Percentiles rank a stretch among this genome's conserved stretches.
Evolutionary conservation across 2,888 invertebrate genomes (phyloP).

Genomic region (Lysandra coridon): DNA sequence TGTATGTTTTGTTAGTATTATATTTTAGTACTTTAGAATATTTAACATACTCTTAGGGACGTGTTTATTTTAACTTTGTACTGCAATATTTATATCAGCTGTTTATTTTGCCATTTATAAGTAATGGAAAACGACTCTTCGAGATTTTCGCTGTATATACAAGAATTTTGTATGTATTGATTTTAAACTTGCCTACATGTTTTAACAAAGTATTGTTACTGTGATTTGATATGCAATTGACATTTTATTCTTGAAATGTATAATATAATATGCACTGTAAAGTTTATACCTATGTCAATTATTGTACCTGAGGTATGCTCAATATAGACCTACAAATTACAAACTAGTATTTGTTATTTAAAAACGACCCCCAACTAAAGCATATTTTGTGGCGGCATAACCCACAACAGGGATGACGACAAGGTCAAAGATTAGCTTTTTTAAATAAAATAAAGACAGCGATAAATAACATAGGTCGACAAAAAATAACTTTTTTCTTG

Average conservation of each 20-base stretch:
- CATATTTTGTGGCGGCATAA: too few relatives aligned
- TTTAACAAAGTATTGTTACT: constrained; percentile 51
- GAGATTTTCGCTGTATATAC: constrained; percentile 7
- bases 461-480: too few relatives aligned
- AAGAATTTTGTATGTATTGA: constrained; percentile 20
- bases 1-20: constrained; percentile 26
- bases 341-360: neutral
- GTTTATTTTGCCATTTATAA: neutral
- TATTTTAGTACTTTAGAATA: constrained; percentile 20
- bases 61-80: constrained; percentile 7
- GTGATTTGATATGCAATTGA: constrained; percentile 61
- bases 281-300: neutral
- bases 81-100: neutral
- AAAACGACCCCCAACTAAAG: too few relatives aligned
- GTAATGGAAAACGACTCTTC: neutral
- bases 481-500: too few relatives aligned
- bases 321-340: constrained; percentile 28
- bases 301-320: constrained; percentile 36
- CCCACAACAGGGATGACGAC: too few relatives aligned
- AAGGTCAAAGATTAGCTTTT: too few relatives aligned
- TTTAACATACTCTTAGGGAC: constrained; percentile 7
- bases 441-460: too few relatives aligned
- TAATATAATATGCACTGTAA: constrained; percentile 31
- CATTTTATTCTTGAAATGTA: constrained; percentile 33
- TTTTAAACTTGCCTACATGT: constrained; percentile 18